These are phyloP conservation scores for Mormyrops boulengeri DNA, from an alignment of 2,797 vertebrate genomes.

Conservation along the genomic window DNA sequence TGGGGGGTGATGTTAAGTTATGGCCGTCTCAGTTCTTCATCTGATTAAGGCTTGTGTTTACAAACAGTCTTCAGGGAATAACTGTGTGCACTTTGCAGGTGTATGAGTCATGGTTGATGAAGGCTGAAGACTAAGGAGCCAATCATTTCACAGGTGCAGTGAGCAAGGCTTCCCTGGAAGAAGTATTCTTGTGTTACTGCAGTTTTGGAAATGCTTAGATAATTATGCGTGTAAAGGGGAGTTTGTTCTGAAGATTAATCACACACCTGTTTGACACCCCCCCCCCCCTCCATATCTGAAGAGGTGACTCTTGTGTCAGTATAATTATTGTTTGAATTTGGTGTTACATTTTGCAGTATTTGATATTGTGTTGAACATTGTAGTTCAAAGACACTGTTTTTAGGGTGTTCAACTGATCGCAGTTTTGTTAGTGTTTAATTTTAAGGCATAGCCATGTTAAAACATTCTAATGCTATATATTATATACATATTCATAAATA, in stretches of 20 bases:
- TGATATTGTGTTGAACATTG: not conserved
- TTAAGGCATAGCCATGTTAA: not conserved
- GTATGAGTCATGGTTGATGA: not conserved
- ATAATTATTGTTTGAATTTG: not conserved
- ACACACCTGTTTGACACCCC: not conserved
- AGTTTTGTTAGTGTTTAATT: not conserved
- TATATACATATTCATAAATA: too few relatives aligned
- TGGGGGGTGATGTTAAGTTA: not conserved
- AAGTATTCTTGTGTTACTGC: not conserved
- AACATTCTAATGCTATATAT: not conserved
- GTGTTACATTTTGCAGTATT: not conserved
- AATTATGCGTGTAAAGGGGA: not conserved
- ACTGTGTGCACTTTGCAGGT: not conserved
- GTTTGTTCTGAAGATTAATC: not conserved
- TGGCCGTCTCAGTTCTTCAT: not conserved
- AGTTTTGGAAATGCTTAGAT: not conserved
- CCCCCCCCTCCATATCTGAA: not conserved
- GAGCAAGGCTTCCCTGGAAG: not conserved
- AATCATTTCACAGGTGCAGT: not conserved
- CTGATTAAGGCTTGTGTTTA: not conserved
- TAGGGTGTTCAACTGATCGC: not conserved
- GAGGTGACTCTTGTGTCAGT: not conserved
- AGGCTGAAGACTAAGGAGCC: not conserved
- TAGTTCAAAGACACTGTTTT: not conserved
- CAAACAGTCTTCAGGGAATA: not conserved